phyloP scores from a whole-genome alignment of 2,797 vertebrate genomes.

The Dendrocincla fuliginosa region DNA sequence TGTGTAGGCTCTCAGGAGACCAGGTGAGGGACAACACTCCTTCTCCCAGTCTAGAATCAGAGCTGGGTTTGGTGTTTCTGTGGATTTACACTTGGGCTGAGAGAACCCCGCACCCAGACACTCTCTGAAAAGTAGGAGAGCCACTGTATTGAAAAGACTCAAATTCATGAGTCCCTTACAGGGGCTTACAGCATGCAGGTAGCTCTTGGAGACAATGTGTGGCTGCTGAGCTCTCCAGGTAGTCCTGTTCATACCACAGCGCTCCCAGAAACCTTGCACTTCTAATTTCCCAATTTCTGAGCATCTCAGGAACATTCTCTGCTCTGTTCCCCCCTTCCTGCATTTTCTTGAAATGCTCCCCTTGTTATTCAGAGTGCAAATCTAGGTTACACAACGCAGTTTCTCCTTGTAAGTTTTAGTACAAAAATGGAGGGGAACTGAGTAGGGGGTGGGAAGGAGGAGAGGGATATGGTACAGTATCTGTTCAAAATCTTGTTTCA shows the following conservation, averaged over 20 bases:
- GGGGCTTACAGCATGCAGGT: not conserved
- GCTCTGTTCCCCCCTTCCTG: not conserved
- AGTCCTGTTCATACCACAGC: fast-evolving
- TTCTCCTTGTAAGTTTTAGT: not conserved
- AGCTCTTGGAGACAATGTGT: not conserved
- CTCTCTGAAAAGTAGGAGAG: not conserved
- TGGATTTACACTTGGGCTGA: not conserved
- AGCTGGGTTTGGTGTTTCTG: not conserved
- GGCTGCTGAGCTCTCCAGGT: not conserved
- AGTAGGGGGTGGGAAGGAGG: not conserved
- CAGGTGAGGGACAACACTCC: not conserved
- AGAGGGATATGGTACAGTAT: not conserved
- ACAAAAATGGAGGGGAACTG: not conserved
- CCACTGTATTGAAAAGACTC: not conserved
- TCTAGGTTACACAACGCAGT: not conserved
- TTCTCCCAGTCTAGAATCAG: not conserved
- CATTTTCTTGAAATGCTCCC: not conserved
- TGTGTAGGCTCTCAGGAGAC: not conserved
- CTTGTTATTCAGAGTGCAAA: not conserved
- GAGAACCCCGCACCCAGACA: not conserved
- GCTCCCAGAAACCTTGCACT: not conserved
- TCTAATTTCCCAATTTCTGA: not conserved
- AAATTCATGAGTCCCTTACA: not conserved
- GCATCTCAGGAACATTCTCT: not conserved
- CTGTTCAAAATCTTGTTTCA: not conserved